These are phyloP conservation scores for Anableps anableps DNA, from an alignment of 2,797 vertebrate genomes.

Conservation along the genomic window DNA sequence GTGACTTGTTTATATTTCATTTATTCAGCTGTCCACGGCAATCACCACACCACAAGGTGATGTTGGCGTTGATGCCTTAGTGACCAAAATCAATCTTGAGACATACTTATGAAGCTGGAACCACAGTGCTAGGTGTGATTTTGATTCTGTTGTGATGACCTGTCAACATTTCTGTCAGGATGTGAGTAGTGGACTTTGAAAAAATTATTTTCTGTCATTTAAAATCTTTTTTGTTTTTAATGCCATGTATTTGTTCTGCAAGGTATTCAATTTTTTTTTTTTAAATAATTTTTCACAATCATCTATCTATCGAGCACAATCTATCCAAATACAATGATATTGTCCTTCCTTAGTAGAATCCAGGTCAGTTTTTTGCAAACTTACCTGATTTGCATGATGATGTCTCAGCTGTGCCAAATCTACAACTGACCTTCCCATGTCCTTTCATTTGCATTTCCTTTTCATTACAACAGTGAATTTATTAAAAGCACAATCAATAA, in stretches of 20 bases:
- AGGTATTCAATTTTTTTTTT: neutral
- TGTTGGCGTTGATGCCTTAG: neutral
- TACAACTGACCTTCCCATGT: conserved; percentile 26
- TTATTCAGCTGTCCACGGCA: conserved; percentile 9
- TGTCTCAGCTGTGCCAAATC: conserved; percentile 14
- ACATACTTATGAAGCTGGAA: neutral
- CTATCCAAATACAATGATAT: neutral
- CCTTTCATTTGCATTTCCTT: conserved; percentile 39
- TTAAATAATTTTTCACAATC: neutral
- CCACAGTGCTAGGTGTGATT: neutral
- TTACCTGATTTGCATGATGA: conserved; percentile 23
- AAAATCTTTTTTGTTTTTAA: neutral
- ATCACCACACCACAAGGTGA: conserved; percentile 8
- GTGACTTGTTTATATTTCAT: conserved; percentile 22
- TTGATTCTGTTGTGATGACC: neutral
- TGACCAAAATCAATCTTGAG: conserved; percentile 1
- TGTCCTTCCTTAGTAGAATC: neutral
- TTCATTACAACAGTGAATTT: conserved; percentile 33
- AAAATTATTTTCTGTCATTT: neutral
- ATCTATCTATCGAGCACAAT: neutral
- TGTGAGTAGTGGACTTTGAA: accelerated
- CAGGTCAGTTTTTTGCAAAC: neutral
- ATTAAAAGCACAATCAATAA: conserved; percentile 41
- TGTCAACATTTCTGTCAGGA: neutral
- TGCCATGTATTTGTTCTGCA: neutral